These are phyloP conservation scores for Spodoptera littoralis DNA, from an alignment of 2,888 invertebrate genomes.

Conservation along the genomic window DNA sequence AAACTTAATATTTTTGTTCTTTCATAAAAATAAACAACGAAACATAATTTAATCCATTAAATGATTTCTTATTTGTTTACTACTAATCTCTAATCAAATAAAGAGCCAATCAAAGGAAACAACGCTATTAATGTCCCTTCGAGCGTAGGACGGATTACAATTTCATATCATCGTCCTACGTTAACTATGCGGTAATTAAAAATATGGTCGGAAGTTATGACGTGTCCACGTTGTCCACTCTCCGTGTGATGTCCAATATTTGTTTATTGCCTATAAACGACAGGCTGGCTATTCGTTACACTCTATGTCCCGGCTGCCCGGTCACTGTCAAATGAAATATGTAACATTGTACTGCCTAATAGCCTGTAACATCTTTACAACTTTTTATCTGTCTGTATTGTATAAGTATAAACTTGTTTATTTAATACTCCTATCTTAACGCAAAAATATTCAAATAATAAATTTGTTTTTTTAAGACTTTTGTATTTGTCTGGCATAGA, in stretches of 20 bases:
- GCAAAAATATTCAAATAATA: constrained; percentile 37
- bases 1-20: no score
- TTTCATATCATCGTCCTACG: constrained; percentile 3
- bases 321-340: constrained; percentile 32
- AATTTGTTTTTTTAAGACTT: constrained; percentile 36
- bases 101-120: no score
- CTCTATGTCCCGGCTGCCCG: constrained; percentile 7
- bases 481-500: constrained; percentile 33
- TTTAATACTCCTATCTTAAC: constrained; percentile 28
- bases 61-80: no score
- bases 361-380: constrained; percentile 23
- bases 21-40: no score
- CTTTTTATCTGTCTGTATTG: constrained; percentile 17
- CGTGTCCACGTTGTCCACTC: constrained; percentile 3
- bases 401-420: constrained; percentile 37
- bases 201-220: constrained; percentile 31
- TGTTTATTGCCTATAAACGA: constrained; percentile 40
- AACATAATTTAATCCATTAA: no score
- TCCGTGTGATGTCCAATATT: constrained; percentile 33
- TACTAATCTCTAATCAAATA: no score
- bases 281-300: constrained; percentile 9
- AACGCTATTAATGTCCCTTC: not conserved
- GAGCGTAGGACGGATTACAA: constrained; percentile 4
- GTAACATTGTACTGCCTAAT: constrained; percentile 13
- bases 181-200: constrained; percentile 17